Evolutionary conservation across 1,140 invertebrate species (phyloP).

Genomic region (Camponotus vicinus): DNA sequence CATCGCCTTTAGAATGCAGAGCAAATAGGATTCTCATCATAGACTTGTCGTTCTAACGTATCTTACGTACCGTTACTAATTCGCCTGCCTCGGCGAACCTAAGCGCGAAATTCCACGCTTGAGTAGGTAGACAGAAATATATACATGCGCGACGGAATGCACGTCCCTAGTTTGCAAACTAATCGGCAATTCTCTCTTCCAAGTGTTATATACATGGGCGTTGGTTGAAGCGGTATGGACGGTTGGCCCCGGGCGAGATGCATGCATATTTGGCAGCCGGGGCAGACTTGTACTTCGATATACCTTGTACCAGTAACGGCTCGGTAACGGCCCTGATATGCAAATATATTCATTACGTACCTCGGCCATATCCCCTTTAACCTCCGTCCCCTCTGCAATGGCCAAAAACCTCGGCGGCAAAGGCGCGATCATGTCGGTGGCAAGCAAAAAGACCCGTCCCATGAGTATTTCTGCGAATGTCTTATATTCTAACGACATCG

Average conservation of each 20-base stretch:
- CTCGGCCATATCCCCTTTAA: conserved; percentile 77
- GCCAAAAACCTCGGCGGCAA: conserved; percentile 71
- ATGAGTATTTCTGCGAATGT: conserved; percentile 46
- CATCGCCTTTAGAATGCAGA: not conserved
- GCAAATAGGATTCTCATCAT: conserved; percentile 40
- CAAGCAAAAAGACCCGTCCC: conserved; percentile 37
- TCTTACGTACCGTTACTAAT: conserved; percentile 58
- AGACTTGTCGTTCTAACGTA: conserved; percentile 44
- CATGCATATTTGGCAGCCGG: conserved; percentile 85
- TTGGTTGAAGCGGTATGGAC: conserved; percentile 77
- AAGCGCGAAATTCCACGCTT: conserved; percentile 73
- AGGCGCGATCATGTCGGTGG: conserved; percentile 53
- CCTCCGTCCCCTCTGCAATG: conserved; percentile 57
- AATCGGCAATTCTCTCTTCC: conserved; percentile 82
- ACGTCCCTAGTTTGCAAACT: conserved; percentile 80
- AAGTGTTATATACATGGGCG: conserved; percentile 81
- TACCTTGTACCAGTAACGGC: conserved; percentile 83
- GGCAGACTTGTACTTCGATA: conserved; percentile 79
- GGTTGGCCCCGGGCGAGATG: conserved; percentile 82
- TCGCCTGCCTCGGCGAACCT: conserved; percentile 57
- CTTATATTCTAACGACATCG: conserved; percentile 56
- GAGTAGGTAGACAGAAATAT: conserved; percentile 66
- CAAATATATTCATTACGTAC: conserved; percentile 86
- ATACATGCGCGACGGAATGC: conserved; percentile 69
- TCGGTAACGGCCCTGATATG: conserved; percentile 85